phyloP scores from a whole-genome alignment of 2,888 invertebrate genomes.

The Artemia sinica region DNA sequence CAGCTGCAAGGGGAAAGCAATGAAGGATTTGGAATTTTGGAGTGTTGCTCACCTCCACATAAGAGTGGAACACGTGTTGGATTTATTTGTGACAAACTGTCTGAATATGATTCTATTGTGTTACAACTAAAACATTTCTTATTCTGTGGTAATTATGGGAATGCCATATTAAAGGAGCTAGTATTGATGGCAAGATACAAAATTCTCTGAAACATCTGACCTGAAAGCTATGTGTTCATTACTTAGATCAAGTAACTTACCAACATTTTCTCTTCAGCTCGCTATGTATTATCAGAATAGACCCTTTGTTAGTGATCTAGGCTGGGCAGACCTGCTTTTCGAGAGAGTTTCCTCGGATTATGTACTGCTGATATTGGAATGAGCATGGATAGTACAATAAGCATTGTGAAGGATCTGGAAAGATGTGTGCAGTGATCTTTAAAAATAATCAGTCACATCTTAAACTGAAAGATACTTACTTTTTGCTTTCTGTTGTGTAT shows the following conservation, averaged over 20 bases:
- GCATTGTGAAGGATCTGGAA: too few relatives aligned
- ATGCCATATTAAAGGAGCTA: background rate
- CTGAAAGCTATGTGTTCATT: too few relatives aligned
- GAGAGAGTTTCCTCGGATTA: too few relatives aligned
- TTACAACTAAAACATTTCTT: background rate
- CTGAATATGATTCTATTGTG: background rate
- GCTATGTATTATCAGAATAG: too few relatives aligned
- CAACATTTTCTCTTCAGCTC: too few relatives aligned
- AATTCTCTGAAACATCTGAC: too few relatives aligned
- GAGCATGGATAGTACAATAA: too few relatives aligned
- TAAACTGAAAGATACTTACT: background rate
- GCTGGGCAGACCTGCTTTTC: too few relatives aligned
- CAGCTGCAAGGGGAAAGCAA: background rate
- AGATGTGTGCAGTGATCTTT: background rate
- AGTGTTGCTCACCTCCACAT: background rate
- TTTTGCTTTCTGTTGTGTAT: background rate
- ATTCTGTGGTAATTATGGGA: constrained; percentile 10
- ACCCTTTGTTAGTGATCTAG: too few relatives aligned
- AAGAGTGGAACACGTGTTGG: background rate
- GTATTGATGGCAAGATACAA: too few relatives aligned
- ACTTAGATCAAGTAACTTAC: too few relatives aligned
- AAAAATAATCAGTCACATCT: background rate
- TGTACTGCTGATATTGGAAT: too few relatives aligned
- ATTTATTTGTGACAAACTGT: background rate
- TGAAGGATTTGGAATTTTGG: background rate